Base-by-base conservation (phyloP, 2,113 vertebrate genomes). In the Strix aluco region DNA sequence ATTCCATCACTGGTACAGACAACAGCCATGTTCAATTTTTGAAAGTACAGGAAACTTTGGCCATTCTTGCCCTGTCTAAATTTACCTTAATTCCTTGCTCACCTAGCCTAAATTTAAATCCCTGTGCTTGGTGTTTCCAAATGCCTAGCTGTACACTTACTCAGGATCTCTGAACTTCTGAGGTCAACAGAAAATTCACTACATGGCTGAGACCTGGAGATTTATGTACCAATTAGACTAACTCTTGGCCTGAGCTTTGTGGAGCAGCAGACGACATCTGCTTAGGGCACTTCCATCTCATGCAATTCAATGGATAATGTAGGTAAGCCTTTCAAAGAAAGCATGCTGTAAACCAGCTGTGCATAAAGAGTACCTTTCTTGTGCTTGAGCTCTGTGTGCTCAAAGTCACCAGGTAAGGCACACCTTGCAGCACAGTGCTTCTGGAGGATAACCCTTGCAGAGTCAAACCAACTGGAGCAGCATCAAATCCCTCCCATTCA, bases 271-370 rank as follows among this genome's bases (percentile, higher is more conserved):
- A 16, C 75, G 22, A 51, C 11, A 25, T 57, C 47, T 88, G 25
- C 36, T 67, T 32, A 23, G 36, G n/a, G 13, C 22, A 30, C 11
- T 74, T 71, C 16, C 4, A 42, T 6, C 10, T 25, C 55, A 9
- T 4, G 10, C 15, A 75, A 26, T 49, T 84, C 9, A 18, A 3
- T n/a, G 27, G 32, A 7, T 81, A 25, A 25, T 1, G 1, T 17
- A 47, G 11, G 13, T 20, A 13, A 86, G 22, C 19, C 44, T 72
- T 25, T 47, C 26, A 42, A 55, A 70, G 46, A 65, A 62, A 30
- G 25, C 16, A 54, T 1, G 1, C 9, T 4, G 8, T 23, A 66
- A 57, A 52, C 5, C 19, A 55, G 25, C 34, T 2, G 1, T 42
- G 10, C 9, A 30, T 63, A 30, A 73, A 90, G 22, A 18, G 17